Evolutionary conservation across 1,140 invertebrate genomes (phyloP).

Genomic region (Sycophaga agraensis): DNA sequence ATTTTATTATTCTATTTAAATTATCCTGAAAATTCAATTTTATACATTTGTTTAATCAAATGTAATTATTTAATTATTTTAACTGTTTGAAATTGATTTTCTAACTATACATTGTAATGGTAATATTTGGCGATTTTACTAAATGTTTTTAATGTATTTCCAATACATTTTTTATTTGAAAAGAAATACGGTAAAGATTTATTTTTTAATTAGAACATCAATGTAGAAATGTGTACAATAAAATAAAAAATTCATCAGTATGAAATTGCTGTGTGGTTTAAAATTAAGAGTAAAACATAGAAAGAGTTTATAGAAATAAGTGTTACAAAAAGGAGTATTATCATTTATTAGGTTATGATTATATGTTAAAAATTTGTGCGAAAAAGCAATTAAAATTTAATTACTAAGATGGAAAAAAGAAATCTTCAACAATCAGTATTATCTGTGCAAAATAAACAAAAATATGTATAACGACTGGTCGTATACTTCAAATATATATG

Average conservation of each 20-base stretch:
- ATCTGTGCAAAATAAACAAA: conserved; percentile 25
- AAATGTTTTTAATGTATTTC: no score
- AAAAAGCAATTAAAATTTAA: conserved; percentile 22
- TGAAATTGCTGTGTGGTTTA: conserved; percentile 16
- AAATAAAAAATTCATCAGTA: conserved; percentile 4
- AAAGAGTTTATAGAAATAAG: conserved; percentile 17
- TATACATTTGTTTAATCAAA: no score
- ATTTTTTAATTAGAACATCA: background rate
- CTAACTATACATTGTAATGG: no score
- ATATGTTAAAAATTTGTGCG: conserved; percentile 23
- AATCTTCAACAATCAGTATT: conserved; percentile 26
- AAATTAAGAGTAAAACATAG: conserved; percentile 4
- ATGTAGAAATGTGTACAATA: conserved; percentile 1
- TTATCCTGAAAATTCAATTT: no score
- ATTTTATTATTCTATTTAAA: no score
- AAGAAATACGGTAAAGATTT: background rate
- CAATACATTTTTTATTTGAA: conserved; percentile 4
- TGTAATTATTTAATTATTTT: no score
- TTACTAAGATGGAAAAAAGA: background rate
- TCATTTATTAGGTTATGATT: conserved; percentile 19
- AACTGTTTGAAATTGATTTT: no score
- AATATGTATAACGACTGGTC: conserved; percentile 28
- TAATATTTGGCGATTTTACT: background rate
- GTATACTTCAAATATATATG: conserved; percentile 25
- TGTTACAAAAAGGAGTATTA: conserved; percentile 26